Evolutionary conservation across 2,888 invertebrate genomes (phyloP), one percentile per base, ranked within the genome.

Genomic region (Lithophane socia): DNA sequence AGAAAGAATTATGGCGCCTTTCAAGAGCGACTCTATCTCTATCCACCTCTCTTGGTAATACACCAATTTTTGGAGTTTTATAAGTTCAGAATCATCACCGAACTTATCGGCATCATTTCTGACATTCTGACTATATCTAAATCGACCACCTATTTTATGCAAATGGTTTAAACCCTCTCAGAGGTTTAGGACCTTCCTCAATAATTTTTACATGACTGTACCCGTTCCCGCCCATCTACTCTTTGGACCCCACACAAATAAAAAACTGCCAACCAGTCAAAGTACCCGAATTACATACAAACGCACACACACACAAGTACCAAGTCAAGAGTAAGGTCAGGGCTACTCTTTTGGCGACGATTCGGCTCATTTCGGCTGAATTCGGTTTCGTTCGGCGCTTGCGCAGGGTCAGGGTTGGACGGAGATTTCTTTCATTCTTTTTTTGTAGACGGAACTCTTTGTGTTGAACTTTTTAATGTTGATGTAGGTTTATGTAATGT

Each of bases 261-360:
- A 89, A 88, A 88, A 89, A 89, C 81, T 87, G 70, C 73, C 69
- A 86, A 86, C 87, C 81, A 88, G 87, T 88, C 85, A 85, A 92
- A 92, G 93, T 93, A 93, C 91, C 95, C 95, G 93, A 96, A 96
- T 94, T 95, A 92, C 94, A 92, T 92, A 88, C 94, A 92, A 91
- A 91, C 93, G 87, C 89, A 86, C 89, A 88, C 85, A 86, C 85
- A 88, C 84, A 88, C 85, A 86, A 86, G 84, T 77, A 67, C 79
- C 83, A 89, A 89, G 92, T 93, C 93, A 93, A 94, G 94, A 93
- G 93, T 94, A 96, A 96, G 96, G 96, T 96, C 96, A 96, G 89
- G 96, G 95, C 91, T 91, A 89, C 90, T 88, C 92, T 93, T 94
- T 94, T 92, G 93, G 92, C 88, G 89, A 87, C 88, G 85, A 84